Percentiles rank a stretch among this genome's conserved stretches.
These are phyloP conservation scores for Xestia rhomboidea DNA, from an alignment of 2,888 invertebrate species.

Conservation along the genomic window DNA sequence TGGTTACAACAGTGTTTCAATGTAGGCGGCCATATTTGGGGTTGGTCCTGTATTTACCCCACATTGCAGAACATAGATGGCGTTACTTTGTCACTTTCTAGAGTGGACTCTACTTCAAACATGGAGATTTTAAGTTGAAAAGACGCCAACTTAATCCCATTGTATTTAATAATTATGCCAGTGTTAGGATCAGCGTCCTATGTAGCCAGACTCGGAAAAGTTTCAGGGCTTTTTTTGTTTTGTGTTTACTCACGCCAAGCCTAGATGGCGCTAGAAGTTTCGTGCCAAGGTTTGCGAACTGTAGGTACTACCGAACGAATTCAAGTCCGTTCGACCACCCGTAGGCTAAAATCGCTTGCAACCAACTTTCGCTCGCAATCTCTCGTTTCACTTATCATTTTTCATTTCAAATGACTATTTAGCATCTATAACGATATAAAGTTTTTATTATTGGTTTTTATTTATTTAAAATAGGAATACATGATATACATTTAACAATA, in stretches of 20 bases:
- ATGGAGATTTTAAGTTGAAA: neutral
- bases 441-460: too few species aligned
- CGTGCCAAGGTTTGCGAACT: neutral
- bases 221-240: neutral
- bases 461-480: too few species aligned
- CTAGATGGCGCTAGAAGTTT: slow-evolving; percentile 7
- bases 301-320: neutral
- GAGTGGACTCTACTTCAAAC: neutral
- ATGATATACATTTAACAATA: too few species aligned
- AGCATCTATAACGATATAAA: too few species aligned
- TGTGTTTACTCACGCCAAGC: neutral
- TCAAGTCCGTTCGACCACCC: neutral
- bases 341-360: too few species aligned
- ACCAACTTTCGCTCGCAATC: too few species aligned
- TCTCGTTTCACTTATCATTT: too few species aligned
- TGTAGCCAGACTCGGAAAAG: neutral
- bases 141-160: neutral
- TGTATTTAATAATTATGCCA: neutral
- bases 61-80: slow-evolving; percentile 17
- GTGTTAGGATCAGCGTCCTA: neutral
- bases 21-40: too few species aligned
- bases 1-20: neutral
- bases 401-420: too few species aligned
- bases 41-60: neutral
- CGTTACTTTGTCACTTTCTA: neutral